Evolutionary conservation across 2,113 vertebrate genomes (phyloP).

Genomic region (Sinocyclocheilus rhinocerous): DNA sequence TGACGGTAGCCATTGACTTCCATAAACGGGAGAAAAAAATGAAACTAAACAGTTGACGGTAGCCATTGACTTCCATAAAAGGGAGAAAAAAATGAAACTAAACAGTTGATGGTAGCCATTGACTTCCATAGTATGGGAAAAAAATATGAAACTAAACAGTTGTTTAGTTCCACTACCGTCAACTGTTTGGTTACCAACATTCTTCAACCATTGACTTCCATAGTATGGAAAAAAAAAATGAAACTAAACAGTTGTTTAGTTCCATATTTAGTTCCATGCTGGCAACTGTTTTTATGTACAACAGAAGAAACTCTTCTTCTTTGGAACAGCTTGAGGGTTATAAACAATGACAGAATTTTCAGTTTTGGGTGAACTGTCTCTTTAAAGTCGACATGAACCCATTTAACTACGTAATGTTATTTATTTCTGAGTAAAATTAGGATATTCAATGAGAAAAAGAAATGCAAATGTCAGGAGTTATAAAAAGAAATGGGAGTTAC

Average conservation of each 20-base stretch:
- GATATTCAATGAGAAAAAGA: neutral
- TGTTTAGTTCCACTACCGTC: too few species aligned
- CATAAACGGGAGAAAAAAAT: neutral
- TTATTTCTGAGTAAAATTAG: neutral
- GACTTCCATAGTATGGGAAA: neutral
- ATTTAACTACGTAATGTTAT: neutral
- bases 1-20: neutral
- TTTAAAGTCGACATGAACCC: neutral
- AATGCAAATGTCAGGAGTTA: neutral
- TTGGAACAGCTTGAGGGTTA: neutral
- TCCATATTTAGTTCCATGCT: too few species aligned
- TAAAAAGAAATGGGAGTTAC: neutral
- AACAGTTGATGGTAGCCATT: too few species aligned
- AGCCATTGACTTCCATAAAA: neutral
- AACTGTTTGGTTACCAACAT: too few species aligned
- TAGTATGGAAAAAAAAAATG: neutral
- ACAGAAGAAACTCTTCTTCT: neutral
- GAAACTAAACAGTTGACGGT: neutral
- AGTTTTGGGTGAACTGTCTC: neutral
- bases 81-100: too few species aligned
- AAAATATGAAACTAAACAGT: neutral
- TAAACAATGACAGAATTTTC: neutral
- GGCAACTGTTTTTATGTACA: neutral
- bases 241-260: neutral
- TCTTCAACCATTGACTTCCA: neutral